Base-by-base conservation (phyloP, 1,140 invertebrate species). In the Aphelinus atriplicis region DNA sequence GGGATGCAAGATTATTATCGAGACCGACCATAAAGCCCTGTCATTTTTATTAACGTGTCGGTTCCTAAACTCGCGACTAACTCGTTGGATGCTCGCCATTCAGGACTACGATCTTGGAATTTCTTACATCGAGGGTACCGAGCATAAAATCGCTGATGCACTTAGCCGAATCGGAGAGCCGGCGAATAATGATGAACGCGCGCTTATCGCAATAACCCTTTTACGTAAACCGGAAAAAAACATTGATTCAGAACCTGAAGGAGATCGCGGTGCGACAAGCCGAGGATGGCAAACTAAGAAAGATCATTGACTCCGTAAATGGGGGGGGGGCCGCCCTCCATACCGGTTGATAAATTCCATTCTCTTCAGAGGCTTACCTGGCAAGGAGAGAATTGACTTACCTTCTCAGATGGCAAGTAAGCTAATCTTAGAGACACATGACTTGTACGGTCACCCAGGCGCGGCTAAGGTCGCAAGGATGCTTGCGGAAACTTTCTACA, bases 141-240 rank as follows among this genome's bases (percentile, higher is more conserved):
- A 62, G 0, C 69, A 71, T 46, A 60, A 75, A 7, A 9, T 51
- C 1, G 76, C 76, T 1, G 76, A 77, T 57, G 26, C 53, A 10
- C 60, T 74, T 1, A 74, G 72, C 47, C 67, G 73, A 26, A 26
- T 26, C 26, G 26, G 26, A 26, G 26, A 26, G 26, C 26, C 26
- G 26, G 26, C 0, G 26, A 26, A 26, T 26, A 26, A 26, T 26
- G 26, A 26, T 26, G 26, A 26, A 0, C 26, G 0, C 26, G 26
- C 26, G 26, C 26, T 26, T 26, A 26, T 26, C 26, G 26, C 26
- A 0, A 26, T 26, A 26, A 26, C 26, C 0, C 26, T 26, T 26
- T 26, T 26, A 26, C 26, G 26, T 26, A 26, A 26, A 26, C 26
- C 26, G 0, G 26, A 26, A 26, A 26, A 26, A 26, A 26, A 26